These are phyloP conservation scores for Polydrusus pterygomalis DNA, from an alignment of 2,888 invertebrate genomes.

Conservation along the genomic window DNA sequence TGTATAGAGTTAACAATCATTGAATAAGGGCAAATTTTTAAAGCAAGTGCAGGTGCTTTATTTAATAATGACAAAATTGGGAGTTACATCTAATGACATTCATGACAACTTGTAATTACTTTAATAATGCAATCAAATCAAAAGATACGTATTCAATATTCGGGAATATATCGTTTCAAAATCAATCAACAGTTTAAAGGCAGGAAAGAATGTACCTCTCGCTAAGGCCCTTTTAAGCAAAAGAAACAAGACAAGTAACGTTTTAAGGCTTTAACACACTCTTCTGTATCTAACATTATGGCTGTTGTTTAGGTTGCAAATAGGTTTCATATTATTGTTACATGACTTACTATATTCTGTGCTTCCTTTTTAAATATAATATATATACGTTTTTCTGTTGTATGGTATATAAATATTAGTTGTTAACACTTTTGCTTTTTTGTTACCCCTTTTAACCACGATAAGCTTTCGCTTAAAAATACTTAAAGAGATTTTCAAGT, in stretches of 20 bases:
- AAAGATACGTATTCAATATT: too few species aligned
- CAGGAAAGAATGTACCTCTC: too few species aligned
- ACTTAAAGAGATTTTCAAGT: too few species aligned
- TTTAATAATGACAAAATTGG: background rate
- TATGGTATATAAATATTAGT: conserved; percentile 26
- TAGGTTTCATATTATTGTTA: conserved; percentile 18
- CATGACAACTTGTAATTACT: too few species aligned
- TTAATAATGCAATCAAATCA: too few species aligned
- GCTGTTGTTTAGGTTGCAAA: conserved; percentile 2
- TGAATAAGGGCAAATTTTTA: too few species aligned
- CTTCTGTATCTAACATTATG: background rate
- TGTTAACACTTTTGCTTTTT: conserved; percentile 21
- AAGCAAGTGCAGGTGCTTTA: too few species aligned
- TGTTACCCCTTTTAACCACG: background rate
- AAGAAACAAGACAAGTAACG: background rate
- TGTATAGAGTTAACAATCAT: too few species aligned
- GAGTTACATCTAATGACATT: background rate
- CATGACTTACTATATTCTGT: conserved; percentile 21
- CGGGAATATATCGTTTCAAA: too few species aligned
- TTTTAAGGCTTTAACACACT: too few species aligned
- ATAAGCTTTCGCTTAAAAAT: too few species aligned
- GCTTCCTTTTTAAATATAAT: conserved; percentile 28
- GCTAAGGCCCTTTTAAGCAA: background rate
- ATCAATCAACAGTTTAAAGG: too few species aligned
- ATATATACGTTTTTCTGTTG: conserved; percentile 16